Conservation (phyloP, 1,140 invertebrate genomes). For the Nephila pilipes region DNA sequence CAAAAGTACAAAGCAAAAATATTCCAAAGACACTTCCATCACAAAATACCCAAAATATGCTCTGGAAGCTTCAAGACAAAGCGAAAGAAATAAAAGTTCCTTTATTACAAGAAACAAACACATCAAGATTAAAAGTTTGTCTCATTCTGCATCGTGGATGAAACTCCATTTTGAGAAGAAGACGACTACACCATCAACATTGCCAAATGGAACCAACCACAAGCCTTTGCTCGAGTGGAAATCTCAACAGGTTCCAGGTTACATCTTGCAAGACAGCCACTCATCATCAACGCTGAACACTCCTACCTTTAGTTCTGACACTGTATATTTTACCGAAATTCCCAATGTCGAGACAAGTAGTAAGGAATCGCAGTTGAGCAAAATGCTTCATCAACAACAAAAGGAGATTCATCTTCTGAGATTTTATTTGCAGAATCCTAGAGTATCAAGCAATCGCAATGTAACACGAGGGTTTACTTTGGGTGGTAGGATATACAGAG, state of each 20-base stretch:
- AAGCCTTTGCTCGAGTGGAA: background rate
- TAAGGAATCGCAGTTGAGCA: background rate
- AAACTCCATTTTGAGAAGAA: background rate
- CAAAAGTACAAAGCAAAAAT: slow-evolving; percentile 45
- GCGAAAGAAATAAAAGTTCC: background rate
- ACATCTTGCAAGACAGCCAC: background rate
- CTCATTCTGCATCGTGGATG: background rate
- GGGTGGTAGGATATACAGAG: slow-evolving; percentile 44
- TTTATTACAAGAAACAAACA: background rate
- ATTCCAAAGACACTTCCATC: background rate
- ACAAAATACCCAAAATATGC: slow-evolving; percentile 27
- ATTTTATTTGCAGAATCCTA: slow-evolving; percentile 28
- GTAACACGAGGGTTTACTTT: background rate
- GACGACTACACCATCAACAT: background rate
- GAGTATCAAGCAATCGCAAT: background rate
- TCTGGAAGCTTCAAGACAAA: background rate
- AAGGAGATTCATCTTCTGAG: slow-evolving; percentile 17
- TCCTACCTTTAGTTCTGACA: background rate
- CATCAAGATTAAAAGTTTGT: background rate
- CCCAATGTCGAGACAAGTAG: background rate
- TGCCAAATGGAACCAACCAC: background rate
- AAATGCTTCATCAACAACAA: background rate
- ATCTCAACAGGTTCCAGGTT: background rate
- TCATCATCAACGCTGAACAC: background rate
- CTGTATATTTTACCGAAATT: background rate